Conservation (phyloP, 2,113 vertebrate species). For the Glareola pratincola region DNA sequence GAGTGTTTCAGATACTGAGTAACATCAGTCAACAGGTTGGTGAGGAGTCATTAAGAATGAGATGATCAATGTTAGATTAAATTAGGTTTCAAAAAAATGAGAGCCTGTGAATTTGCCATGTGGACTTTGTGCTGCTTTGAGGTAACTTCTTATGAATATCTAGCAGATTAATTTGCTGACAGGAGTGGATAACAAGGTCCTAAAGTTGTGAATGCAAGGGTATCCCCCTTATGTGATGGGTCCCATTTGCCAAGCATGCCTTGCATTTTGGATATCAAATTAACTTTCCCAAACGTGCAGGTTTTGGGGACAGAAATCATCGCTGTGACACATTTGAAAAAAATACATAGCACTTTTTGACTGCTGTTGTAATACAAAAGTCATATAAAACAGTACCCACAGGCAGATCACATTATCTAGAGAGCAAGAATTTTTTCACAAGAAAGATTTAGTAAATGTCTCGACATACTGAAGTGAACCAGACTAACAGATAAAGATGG, state of each 20-base stretch:
- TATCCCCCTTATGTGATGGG: not conserved
- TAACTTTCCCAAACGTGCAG: not conserved
- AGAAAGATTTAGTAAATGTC: not conserved
- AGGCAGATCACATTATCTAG: not conserved
- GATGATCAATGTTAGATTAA: not conserved
- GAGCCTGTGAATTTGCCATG: not conserved
- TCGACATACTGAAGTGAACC: not conserved
- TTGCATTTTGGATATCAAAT: not conserved
- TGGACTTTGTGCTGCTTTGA: not conserved
- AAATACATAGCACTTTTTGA: not conserved
- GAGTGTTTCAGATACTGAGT: not conserved
- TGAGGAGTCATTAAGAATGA: not conserved
- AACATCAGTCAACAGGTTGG: not conserved
- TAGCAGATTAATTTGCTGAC: not conserved
- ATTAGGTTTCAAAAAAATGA: not conserved
- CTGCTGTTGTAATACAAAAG: not conserved
- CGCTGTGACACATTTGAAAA: not conserved
- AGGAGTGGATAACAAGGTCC: not conserved
- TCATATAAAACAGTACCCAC: not conserved
- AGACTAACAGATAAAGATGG: not conserved
- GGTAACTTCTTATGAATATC: not conserved
- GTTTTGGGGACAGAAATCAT: not conserved
- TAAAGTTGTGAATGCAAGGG: not conserved
- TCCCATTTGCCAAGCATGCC: not conserved
- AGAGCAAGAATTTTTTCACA: not conserved